phyloP scores from a whole-genome alignment of 2,113 vertebrate species.

The Budorcas taxicolor region DNA sequence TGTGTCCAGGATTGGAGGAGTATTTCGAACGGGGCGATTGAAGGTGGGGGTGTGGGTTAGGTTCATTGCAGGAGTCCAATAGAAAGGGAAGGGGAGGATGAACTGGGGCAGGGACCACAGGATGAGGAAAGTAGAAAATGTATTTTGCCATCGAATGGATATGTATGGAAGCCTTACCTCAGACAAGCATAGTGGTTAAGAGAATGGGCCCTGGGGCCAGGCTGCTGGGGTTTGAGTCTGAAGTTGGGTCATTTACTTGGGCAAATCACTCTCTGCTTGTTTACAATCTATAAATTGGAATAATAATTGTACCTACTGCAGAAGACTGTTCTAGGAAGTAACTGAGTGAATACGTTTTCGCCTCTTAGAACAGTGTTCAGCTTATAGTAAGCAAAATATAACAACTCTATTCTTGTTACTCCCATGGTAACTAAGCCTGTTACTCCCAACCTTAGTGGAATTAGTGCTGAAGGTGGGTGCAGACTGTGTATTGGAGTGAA shows the following conservation, averaged over 20 bases:
- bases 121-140: not conserved
- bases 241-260: not conserved
- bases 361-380: not conserved
- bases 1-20: not conserved
- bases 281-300: not conserved
- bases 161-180: not conserved
- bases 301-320: not conserved
- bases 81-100: not conserved
- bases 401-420: not conserved
- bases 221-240: not conserved
- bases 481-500: not conserved
- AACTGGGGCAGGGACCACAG: not conserved
- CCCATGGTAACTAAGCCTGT: not conserved
- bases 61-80: not conserved
- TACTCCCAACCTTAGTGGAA: not conserved
- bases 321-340: not conserved
- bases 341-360: not conserved
- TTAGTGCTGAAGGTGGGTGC: not conserved
- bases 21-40: not conserved
- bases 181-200: not conserved
- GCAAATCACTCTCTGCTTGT: not conserved
- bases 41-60: not conserved
- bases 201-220: not conserved
- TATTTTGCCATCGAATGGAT: not conserved
- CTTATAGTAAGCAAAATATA: not conserved